phyloP scores from a whole-genome alignment of 2,797 vertebrate species.

The Ceyx erithaca region DNA sequence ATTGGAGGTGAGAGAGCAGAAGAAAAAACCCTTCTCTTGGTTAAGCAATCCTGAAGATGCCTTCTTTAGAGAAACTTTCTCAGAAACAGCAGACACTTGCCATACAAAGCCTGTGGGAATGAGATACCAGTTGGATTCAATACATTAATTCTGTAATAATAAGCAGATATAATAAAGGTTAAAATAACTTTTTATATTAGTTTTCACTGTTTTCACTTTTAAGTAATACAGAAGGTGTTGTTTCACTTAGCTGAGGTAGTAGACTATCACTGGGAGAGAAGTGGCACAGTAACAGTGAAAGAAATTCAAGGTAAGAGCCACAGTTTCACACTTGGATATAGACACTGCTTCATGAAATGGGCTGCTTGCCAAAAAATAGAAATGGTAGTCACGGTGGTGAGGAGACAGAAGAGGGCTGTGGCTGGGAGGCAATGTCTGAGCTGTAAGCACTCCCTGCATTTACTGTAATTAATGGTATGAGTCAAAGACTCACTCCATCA shows the following conservation, averaged over 20 bases:
- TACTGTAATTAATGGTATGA: constrained; percentile 4
- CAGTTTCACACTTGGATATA: not conserved
- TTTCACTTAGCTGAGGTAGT: not conserved
- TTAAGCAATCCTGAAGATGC: not conserved
- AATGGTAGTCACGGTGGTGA: not conserved
- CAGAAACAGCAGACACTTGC: not conserved
- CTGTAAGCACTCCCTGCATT: not conserved
- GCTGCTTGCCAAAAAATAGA: not conserved
- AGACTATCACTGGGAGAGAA: not conserved
- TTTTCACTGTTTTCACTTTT: not conserved
- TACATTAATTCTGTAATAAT: not conserved
- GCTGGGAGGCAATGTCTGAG: not conserved
- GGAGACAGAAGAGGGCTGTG: not conserved
- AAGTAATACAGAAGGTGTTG: not conserved
- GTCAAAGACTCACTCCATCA: constrained; percentile 1
- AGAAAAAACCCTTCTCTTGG: not conserved
- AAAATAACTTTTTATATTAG: not conserved
- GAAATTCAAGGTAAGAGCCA: not conserved
- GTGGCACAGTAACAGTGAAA: not conserved
- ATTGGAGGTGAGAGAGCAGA: not conserved
- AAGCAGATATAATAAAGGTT: not conserved
- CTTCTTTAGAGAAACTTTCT: not conserved
- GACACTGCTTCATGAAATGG: not conserved
- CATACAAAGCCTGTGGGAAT: not conserved
- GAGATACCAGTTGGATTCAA: not conserved